Base-by-base conservation (phyloP, 1,140 invertebrate genomes). In the Aphaenogaster rudis region DNA sequence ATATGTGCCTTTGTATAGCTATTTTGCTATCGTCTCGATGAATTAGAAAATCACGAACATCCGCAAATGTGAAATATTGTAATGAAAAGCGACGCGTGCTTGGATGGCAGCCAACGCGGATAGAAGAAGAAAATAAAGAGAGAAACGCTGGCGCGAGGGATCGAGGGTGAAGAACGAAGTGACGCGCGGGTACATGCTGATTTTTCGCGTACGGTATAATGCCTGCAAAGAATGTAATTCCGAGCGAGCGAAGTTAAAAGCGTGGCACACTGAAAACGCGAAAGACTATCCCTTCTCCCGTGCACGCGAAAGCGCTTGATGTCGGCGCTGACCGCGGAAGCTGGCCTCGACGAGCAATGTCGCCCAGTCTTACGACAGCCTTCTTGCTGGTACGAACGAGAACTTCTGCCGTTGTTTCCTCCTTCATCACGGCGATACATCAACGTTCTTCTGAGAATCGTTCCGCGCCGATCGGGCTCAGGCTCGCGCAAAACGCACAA, bases 331-430 rank as follows among this genome's bases (percentile, higher is more conserved):
- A 93, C 90, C 90, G 82, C 92, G 93, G 92, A 93, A 93, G 92
- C 92, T 92, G 92, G 93, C 92, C 89, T 93, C 92, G 92, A 88
- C 90, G 50, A 88, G 92, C 93, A 93, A 93, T 93, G 92, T 93
- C 93, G 92, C 90, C 89, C 93, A 93, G 93, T 93, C 92, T 93
- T 86, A 91, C 89, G 87, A 92, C 88, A 93, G 89, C 92, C 92
- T 93, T 91, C 93, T 91, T 86, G 82, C 88, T 72, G 86, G 80
- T 54, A 90, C 88, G 86, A 86, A 81, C 88, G 81, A 48, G 59
- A 64, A 67, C 48, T 54, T 61, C 9, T 63, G 42, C 42, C 45
- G 54, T 76, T 76, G 80, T 84, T 84, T 76, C 39, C 54, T 63
- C 9, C 33, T 61, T 63, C 69, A 36, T 61, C 54, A 2, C 11